phyloP scores from a whole-genome alignment of 1,140 invertebrate genomes.

The Bombus breviceps region DNA sequence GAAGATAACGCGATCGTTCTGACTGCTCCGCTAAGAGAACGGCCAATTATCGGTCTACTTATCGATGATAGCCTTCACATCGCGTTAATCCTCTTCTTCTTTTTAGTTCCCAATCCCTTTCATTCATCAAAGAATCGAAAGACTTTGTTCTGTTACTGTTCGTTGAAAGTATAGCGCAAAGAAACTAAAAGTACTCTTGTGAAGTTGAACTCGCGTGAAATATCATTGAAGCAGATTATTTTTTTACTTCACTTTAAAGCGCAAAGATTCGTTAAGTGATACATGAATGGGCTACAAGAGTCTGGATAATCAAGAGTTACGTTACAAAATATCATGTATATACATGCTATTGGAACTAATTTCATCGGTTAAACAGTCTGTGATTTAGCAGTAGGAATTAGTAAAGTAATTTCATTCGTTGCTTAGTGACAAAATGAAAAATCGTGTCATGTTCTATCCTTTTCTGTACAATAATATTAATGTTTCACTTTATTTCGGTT shows the following conservation, averaged over 20 bases:
- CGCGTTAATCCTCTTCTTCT: background rate
- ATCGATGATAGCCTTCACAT: background rate
- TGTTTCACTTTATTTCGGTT: too few species aligned
- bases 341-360: background rate
- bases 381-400: too few species aligned
- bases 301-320: background rate
- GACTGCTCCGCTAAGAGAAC: constrained; percentile 33
- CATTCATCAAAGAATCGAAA: background rate
- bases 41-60: constrained; percentile 49
- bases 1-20: constrained; percentile 52
- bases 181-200: background rate
- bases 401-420: too few species aligned
- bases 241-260: background rate
- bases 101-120: background rate
- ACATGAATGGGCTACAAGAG: too few species aligned
- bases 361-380: too few species aligned
- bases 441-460: too few species aligned
- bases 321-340: too few species aligned
- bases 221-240: background rate
- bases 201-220: background rate
- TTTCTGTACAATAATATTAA: too few species aligned
- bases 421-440: too few species aligned
- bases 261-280: background rate
- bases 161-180: too few species aligned
- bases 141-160: background rate